phyloP scores from a whole-genome alignment of 2,888 invertebrate species.

The Polydrusus tereticollis region DNA sequence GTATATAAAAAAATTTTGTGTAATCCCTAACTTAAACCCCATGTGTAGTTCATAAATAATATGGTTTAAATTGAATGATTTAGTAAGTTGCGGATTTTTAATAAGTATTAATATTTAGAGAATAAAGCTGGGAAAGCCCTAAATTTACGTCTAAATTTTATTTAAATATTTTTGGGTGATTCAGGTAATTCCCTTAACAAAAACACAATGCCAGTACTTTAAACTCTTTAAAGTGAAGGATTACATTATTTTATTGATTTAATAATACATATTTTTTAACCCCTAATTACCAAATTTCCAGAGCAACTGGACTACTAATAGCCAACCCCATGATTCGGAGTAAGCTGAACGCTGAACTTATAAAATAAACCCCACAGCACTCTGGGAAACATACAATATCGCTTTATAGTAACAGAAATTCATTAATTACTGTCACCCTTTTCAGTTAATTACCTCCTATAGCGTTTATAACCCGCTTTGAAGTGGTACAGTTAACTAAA shows the following conservation, averaged over 20 bases:
- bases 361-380: conserved; percentile 33
- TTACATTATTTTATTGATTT: background rate
- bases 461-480: conserved; percentile 58
- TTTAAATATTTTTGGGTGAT: too few species aligned
- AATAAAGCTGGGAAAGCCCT: too few species aligned
- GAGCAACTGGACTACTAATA: conserved; percentile 3
- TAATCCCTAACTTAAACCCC: too few species aligned
- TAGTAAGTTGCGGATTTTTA: too few species aligned
- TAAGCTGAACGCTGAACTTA: conserved; percentile 37
- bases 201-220: too few species aligned
- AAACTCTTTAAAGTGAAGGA: too few species aligned
- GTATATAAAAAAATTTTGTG: too few species aligned
- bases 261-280: background rate
- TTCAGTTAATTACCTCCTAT: conserved; percentile 60
- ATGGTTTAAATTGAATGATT: too few species aligned
- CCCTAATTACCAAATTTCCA: background rate
- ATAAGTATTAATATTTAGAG: too few species aligned
- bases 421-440: conserved; percentile 63
- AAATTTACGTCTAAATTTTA: too few species aligned
- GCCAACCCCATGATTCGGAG: conserved; percentile 24
- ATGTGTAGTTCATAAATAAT: too few species aligned
- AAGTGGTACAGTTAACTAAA: conserved; percentile 56
- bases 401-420: conserved; percentile 53
- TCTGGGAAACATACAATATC: conserved; percentile 58
- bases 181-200: too few species aligned